Conservation (phyloP, 2,888 invertebrate species). For the Aspidapion aeneum region DNA sequence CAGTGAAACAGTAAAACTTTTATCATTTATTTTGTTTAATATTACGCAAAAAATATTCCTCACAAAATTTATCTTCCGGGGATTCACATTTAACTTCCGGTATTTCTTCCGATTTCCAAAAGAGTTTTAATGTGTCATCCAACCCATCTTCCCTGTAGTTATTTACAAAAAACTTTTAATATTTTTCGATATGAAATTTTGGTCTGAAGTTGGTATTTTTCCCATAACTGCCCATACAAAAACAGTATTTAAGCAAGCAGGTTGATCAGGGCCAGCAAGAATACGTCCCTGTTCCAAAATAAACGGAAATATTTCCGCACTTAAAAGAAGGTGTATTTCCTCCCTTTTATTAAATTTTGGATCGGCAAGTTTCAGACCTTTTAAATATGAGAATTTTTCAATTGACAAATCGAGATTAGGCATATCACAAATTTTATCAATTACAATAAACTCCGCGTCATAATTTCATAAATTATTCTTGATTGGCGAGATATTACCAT, state of each 20-base stretch:
- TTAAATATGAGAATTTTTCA: neutral
- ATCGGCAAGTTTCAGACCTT: neutral
- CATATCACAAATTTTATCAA: slow-evolving; percentile 4
- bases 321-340: neutral
- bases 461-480: neutral
- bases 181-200: neutral
- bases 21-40: neutral
- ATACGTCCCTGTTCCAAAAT: neutral
- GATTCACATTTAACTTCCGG: neutral
- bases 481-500: neutral
- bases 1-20: neutral
- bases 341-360: neutral
- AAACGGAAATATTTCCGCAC: neutral
- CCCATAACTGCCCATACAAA: neutral
- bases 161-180: neutral
- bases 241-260: neutral
- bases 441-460: neutral
- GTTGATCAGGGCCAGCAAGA: neutral
- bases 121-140: neutral
- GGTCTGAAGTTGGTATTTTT: neutral
- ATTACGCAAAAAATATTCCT: neutral
- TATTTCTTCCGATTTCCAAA: neutral
- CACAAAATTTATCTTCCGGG: slow-evolving; percentile 1
- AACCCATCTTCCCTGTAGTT: neutral
- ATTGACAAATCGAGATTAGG: neutral